These are phyloP conservation scores for Glaucomys volans DNA, from an alignment of 2,113 vertebrate genomes.

Conservation along the genomic window DNA sequence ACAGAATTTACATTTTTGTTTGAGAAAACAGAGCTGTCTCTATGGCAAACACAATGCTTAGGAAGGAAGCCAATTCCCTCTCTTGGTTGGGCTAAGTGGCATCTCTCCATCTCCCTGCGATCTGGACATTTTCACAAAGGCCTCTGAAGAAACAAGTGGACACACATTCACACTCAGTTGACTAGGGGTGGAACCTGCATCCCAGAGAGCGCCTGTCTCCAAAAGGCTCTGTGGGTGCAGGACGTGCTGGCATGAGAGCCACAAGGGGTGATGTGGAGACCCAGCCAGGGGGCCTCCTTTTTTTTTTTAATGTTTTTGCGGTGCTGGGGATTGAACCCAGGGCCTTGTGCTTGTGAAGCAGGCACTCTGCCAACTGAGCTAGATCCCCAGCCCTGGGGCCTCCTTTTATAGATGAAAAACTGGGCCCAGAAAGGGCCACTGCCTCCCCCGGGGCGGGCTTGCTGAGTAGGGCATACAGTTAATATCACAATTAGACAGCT, in stretches of 20 bases:
- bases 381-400: too few relatives aligned
- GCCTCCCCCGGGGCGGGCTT: not conserved
- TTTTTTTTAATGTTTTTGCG: too few relatives aligned
- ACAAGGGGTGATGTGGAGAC: not conserved
- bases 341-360: too few relatives aligned
- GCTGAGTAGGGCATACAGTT: not conserved
- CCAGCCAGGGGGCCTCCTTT: not conserved
- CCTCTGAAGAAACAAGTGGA: conserved; percentile 28
- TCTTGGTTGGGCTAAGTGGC: not conserved
- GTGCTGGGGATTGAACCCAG: too few relatives aligned
- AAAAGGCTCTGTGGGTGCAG: not conserved
- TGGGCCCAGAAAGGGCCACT: not conserved
- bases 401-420: not conserved
- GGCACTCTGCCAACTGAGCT: too few relatives aligned
- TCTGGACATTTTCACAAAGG: conserved; percentile 64
- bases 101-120: not conserved
- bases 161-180: not conserved
- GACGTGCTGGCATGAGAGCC: not conserved
- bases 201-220: not conserved
- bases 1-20: conserved; percentile 41
- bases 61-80: not conserved
- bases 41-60: not conserved
- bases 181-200: not conserved
- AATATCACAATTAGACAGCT: not conserved
- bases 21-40: conserved; percentile 29